Conservation (phyloP, 2,113 vertebrate genomes). For the Zosterops hypoxanthus region DNA sequence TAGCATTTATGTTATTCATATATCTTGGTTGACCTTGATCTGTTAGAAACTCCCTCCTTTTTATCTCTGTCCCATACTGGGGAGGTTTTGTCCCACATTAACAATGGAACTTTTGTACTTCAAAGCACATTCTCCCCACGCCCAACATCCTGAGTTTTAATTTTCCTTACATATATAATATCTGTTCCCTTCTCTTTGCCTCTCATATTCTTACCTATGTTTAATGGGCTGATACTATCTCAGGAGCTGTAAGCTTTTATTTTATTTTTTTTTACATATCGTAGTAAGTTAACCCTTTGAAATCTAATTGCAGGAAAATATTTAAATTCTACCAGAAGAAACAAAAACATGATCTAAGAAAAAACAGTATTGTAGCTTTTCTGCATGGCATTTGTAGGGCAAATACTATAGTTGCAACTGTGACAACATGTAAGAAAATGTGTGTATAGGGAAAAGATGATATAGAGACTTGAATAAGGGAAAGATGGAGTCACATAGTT, state of each 20-base stretch:
- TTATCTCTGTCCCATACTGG: constrained; percentile 77
- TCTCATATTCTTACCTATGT: constrained; percentile 74
- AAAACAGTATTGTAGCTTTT: background rate
- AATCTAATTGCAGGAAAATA: background rate
- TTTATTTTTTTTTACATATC: background rate
- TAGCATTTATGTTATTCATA: constrained; percentile 82
- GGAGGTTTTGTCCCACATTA: constrained; percentile 76
- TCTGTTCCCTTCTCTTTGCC: constrained; percentile 67
- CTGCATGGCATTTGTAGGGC: background rate
- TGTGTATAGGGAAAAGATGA: background rate
- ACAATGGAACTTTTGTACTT: constrained; percentile 82
- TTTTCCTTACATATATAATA: constrained; percentile 77
- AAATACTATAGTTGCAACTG: background rate
- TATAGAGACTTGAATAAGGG: background rate
- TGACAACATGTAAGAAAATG: background rate
- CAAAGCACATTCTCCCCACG: constrained; percentile 71
- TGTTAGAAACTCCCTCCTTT: constrained; percentile 77
- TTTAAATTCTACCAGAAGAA: background rate
- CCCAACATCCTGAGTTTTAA: constrained; percentile 76
- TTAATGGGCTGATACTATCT: constrained; percentile 70
- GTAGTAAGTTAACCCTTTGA: constrained; percentile 55
- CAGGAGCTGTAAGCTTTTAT: constrained; percentile 34
- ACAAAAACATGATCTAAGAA: background rate
- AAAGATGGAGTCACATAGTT: background rate
- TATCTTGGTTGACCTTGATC: constrained; percentile 79